Evolutionary conservation across 2,113 vertebrate species (phyloP).

Genomic region (Alaudala cheleensis): DNA sequence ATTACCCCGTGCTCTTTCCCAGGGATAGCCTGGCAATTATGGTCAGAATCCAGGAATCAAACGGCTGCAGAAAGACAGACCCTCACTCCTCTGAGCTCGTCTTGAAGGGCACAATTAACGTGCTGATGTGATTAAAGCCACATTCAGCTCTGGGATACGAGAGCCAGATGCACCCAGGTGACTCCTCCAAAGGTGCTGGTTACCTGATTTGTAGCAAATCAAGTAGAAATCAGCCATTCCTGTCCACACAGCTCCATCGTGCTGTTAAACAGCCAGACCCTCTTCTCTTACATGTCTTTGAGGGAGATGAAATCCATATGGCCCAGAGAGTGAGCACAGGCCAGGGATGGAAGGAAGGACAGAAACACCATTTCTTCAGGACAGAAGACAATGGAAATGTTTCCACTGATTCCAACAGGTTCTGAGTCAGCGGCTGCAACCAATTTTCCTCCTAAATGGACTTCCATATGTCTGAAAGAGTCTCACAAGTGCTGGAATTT

Average conservation of each 20-base stretch:
- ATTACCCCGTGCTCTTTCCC: conserved; percentile 55
- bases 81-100: conserved; percentile 64
- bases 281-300: conserved; percentile 49
- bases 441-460: conserved; percentile 75
- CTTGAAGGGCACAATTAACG: conserved; percentile 66
- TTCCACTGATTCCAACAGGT: conserved; percentile 60
- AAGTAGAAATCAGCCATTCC: conserved; percentile 72
- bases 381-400: conserved; percentile 51
- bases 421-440: conserved; percentile 69
- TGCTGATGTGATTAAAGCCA: conserved; percentile 72
- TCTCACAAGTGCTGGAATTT: conserved; percentile 49
- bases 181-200: conserved; percentile 56
- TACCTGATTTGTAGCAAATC: conserved; percentile 79
- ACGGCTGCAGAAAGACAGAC: conserved; percentile 56
- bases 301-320: conserved; percentile 76
- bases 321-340: background rate
- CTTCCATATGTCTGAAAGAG: conserved; percentile 64
- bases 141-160: conserved; percentile 36
- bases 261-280: conserved; percentile 59
- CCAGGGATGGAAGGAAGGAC: conserved; percentile 37
- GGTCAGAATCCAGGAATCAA: conserved; percentile 62
- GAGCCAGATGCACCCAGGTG: conserved; percentile 70
- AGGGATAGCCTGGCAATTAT: conserved; percentile 67
- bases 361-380: conserved; percentile 36
- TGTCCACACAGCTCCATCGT: conserved; percentile 47